A percentile compares a stretch with the other conserved stretches of the same genome.
phyloP scores from a whole-genome alignment of 2,113 vertebrate species.

The Cynocephalus volans region DNA sequence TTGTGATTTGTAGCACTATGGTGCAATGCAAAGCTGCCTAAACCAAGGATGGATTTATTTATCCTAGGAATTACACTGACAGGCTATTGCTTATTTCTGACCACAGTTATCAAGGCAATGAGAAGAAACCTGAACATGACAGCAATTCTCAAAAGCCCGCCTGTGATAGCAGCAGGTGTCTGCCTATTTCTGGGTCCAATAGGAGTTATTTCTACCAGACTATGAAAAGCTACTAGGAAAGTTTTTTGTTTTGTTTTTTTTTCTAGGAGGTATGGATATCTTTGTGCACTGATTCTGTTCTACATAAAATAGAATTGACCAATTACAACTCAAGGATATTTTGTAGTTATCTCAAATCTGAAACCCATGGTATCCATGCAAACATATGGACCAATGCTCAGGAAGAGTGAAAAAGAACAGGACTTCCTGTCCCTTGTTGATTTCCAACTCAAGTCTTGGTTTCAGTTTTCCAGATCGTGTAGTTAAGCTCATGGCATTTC shows the following conservation, averaged over 20 bases:
- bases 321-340: neutral
- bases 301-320: neutral
- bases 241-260: too few relatives aligned
- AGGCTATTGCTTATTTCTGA: neutral
- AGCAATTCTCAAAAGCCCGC: neutral
- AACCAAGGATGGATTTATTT: neutral
- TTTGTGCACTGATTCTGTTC: neutral
- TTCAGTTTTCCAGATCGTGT: neutral
- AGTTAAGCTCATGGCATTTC: neutral
- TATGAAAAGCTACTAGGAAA: neutral
- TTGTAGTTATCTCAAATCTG: neutral
- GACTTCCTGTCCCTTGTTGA: neutral
- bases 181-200: neutral
- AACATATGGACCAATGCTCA: neutral
- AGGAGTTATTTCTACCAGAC: neutral
- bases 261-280: neutral
- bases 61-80: neutral
- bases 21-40: neutral
- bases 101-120: neutral
- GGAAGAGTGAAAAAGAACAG: neutral
- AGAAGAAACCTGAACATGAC: neutral
- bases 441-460: neutral
- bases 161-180: neutral
- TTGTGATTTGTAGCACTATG: constrained; percentile 33
- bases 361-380: neutral